A percentile compares a stretch with the other conserved stretches of the same genome.
Conservation (phyloP, 1,140 invertebrate genomes). For the Himalopsyche phryganea region DNA sequence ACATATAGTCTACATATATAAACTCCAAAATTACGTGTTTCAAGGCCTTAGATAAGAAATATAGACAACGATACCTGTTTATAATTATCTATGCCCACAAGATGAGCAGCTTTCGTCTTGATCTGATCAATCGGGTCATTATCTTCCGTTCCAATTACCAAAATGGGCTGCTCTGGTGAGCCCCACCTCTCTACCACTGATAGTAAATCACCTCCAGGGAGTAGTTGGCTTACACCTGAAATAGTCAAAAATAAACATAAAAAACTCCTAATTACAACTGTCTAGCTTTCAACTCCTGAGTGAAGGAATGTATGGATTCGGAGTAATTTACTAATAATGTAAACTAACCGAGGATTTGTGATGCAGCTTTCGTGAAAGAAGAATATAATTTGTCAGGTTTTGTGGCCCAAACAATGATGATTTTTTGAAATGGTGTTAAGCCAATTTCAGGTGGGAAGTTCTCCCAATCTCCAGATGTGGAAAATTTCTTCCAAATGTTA, state of each 20-base stretch:
- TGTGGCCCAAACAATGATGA: slow-evolving; percentile 78
- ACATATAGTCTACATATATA: too few species aligned
- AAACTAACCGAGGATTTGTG: slow-evolving; percentile 59
- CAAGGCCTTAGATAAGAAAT: background rate
- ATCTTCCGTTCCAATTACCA: slow-evolving; percentile 72
- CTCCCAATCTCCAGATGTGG: slow-evolving; percentile 36
- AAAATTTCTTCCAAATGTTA: slow-evolving; percentile 41
- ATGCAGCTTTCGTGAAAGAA: slow-evolving; percentile 60
- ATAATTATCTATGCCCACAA: slow-evolving; percentile 56
- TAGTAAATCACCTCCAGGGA: slow-evolving; percentile 38
- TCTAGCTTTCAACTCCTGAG: too few species aligned
- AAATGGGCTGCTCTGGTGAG: slow-evolving; percentile 60
- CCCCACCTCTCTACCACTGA: slow-evolving; percentile 39
- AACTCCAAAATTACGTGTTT: too few species aligned
- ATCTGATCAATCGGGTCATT: slow-evolving; percentile 82
- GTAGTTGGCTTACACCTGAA: slow-evolving; percentile 36
- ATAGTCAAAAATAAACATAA: background rate
- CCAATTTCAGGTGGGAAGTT: slow-evolving; percentile 50
- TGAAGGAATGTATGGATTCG: too few species aligned
- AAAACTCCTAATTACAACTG: too few species aligned
- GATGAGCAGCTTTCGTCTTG: slow-evolving; percentile 58
- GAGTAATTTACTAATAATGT: too few species aligned
- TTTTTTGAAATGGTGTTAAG: slow-evolving; percentile 74
- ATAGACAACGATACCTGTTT: slow-evolving; percentile 41
- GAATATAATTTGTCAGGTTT: slow-evolving; percentile 77